Evolutionary conservation across 2,113 vertebrate species (phyloP).

Genomic region (Acinonyx jubatus): DNA sequence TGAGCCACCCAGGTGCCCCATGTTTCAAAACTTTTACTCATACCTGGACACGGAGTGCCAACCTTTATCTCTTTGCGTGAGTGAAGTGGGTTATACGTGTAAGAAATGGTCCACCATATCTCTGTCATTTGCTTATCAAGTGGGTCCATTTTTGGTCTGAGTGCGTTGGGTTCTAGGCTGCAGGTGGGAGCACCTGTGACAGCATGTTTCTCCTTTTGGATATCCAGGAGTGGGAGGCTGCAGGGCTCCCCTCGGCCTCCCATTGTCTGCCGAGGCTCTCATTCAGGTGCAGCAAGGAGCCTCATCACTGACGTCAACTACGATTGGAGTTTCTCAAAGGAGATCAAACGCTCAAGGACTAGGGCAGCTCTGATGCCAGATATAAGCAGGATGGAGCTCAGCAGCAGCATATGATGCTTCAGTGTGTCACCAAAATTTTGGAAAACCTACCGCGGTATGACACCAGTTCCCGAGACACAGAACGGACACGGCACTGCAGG

Average conservation of each 20-base stretch:
- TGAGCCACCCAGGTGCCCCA: too few species aligned
- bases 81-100: background rate
- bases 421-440: too few species aligned
- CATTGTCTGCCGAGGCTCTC: fast-evolving
- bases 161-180: fast-evolving
- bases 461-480: too few species aligned
- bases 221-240: background rate
- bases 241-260: background rate
- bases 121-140: fast-evolving
- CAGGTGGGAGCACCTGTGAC: too few species aligned
- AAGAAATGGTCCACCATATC: background rate
- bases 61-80: background rate
- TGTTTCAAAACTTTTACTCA: background rate
- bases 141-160: background rate
- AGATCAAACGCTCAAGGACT: background rate
- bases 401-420: fast-evolving
- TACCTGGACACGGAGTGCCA: too few species aligned
- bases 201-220: background rate
- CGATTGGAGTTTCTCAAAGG: background rate
- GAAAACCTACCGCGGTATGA: fast-evolving
- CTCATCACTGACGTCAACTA: background rate
- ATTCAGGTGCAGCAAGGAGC: background rate
- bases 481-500: too few species aligned
- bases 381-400: background rate
- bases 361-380: background rate